phyloP scores from a whole-genome alignment of 2,888 invertebrate genomes.

The Ectemnius cavifrons region DNA sequence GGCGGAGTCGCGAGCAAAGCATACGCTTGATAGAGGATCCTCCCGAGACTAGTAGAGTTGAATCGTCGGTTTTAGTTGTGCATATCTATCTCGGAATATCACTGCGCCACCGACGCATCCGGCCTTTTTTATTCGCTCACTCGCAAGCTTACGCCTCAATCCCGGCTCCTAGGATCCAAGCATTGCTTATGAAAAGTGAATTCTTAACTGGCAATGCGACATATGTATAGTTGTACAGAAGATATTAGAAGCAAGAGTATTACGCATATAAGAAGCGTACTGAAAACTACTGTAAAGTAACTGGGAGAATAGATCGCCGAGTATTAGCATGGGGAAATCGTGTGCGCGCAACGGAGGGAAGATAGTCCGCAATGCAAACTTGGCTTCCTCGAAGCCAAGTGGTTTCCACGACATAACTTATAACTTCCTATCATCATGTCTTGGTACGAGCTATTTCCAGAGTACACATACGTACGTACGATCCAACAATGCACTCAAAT shows the following conservation, averaged over 20 bases:
- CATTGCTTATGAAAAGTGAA: neutral
- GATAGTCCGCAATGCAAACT: neutral
- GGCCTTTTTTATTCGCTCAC: neutral
- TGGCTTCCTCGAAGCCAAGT: neutral
- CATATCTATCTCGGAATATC: neutral
- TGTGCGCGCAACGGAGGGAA: too few relatives aligned
- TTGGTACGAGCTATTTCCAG: neutral
- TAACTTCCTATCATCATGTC: conserved; percentile 1
- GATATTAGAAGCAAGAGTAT: too few relatives aligned
- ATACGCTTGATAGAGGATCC: neutral
- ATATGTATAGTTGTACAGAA: too few relatives aligned
- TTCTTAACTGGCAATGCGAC: neutral
- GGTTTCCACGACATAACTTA: neutral
- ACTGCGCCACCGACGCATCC: neutral
- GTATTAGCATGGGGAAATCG: too few relatives aligned
- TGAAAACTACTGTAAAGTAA: too few relatives aligned
- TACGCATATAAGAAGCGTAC: too few relatives aligned
- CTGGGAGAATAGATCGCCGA: too few relatives aligned
- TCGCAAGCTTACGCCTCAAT: neutral
- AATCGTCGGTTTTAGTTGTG: neutral
- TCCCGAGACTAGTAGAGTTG: neutral
- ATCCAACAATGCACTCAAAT: too few relatives aligned
- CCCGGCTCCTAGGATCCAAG: neutral
- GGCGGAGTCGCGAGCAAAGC: neutral
- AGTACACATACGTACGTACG: too few relatives aligned